phyloP scores from a whole-genome alignment of 2,888 invertebrate species.

The Andricus quercusramuli region DNA sequence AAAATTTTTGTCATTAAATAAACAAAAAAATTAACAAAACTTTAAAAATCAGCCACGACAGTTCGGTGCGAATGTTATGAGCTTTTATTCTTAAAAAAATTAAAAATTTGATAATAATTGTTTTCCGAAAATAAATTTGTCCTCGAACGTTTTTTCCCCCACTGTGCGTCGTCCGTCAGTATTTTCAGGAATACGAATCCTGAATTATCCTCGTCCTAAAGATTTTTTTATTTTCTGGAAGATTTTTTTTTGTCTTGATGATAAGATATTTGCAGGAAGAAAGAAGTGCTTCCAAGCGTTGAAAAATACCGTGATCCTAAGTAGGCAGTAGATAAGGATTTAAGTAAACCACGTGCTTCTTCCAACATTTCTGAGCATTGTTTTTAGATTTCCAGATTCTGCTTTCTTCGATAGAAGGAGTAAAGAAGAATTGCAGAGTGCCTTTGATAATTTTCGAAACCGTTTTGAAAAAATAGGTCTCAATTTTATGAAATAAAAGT shows the following conservation, averaged over 20 bases:
- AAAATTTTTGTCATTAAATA: too few species aligned
- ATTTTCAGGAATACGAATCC: not conserved
- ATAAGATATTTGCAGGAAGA: not conserved
- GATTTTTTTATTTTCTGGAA: too few species aligned
- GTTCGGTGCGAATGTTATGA: too few species aligned
- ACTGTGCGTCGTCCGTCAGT: not conserved
- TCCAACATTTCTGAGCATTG: not conserved
- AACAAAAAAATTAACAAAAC: too few species aligned
- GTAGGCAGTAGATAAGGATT: constrained; percentile 12
- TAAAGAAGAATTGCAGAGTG: not conserved
- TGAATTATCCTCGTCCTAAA: not conserved
- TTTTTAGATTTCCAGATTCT: not conserved
- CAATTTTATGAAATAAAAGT: too few species aligned
- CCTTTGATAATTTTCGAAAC: not conserved
- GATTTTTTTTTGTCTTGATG: not conserved
- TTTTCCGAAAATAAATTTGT: too few species aligned
- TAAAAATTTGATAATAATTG: too few species aligned
- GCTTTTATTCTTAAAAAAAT: too few species aligned
- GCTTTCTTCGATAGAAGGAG: not conserved
- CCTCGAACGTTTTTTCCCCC: too few species aligned
- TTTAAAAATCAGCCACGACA: too few species aligned
- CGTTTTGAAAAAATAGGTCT: not conserved
- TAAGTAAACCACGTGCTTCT: not conserved
- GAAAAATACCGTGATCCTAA: constrained; percentile 1
- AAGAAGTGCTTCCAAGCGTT: constrained; percentile 11